phyloP scores from a whole-genome alignment of 2,888 invertebrate species.

The Calliscelio sp. region DNA sequence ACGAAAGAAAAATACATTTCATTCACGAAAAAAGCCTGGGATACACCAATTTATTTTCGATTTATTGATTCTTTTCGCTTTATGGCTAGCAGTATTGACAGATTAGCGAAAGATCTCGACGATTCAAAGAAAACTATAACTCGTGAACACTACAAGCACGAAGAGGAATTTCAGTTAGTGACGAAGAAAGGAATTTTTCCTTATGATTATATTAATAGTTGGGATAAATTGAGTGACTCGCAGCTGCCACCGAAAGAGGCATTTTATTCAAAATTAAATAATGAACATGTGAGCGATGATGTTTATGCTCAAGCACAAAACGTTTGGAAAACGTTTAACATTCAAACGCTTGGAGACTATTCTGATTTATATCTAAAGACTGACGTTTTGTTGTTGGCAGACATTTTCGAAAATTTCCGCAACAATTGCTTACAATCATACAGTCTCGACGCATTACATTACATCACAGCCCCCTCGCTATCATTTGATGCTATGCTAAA shows the following conservation, averaged over 20 bases:
- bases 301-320: conserved; percentile 19
- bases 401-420: conserved; percentile 61
- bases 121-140: background rate
- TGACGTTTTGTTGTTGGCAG: too few species aligned
- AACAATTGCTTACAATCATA: conserved; percentile 55
- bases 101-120: conserved; percentile 2
- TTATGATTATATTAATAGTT: conserved; percentile 15
- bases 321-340: conserved; percentile 27
- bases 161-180: conserved; percentile 6
- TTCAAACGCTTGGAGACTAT: too few species aligned
- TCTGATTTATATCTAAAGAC: too few species aligned
- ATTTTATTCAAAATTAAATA: conserved; percentile 14
- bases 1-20: background rate
- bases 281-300: background rate
- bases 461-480: background rate
- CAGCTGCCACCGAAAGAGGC: background rate
- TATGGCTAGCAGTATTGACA: background rate
- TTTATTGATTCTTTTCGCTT: conserved; percentile 19
- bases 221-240: background rate
- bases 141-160: background rate
- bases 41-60: background rate
- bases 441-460: background rate
- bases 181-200: conserved; percentile 5
- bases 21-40: background rate
- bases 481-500: too few species aligned